phyloP scores from a whole-genome alignment of 1,140 invertebrate species.

The Papilio polytes region DNA sequence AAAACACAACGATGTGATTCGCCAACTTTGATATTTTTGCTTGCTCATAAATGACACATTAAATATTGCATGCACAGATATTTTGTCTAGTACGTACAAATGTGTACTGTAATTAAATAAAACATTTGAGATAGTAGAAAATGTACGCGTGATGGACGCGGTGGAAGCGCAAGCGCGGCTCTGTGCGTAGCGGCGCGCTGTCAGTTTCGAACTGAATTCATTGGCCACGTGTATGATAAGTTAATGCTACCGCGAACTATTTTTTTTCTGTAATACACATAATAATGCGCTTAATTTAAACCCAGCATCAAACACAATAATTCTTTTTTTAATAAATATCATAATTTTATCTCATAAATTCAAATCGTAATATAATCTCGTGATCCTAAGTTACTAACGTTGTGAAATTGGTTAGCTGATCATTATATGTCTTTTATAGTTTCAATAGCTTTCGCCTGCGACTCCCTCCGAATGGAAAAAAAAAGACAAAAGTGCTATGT shows the following conservation, averaged over 20 bases:
- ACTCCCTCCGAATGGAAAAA: no score
- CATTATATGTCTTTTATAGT: no score
- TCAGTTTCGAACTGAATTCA: slow-evolving; percentile 43
- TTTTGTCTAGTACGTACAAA: neutral
- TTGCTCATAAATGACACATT: slow-evolving; percentile 1
- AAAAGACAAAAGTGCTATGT: no score
- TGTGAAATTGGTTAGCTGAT: no score
- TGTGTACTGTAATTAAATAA: slow-evolving; percentile 1
- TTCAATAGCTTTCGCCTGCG: no score
- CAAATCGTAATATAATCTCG: no score
- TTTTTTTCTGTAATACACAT: slow-evolving; percentile 7
- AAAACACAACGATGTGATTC: neutral
- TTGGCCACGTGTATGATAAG: slow-evolving; percentile 23
- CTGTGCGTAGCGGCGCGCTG: slow-evolving; percentile 47
- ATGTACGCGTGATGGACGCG: neutral
- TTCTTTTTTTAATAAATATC: no score
- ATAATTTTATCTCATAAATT: no score
- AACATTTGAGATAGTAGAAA: neutral
- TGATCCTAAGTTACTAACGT: no score
- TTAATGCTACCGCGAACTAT: slow-evolving; percentile 20
- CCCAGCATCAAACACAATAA: no score
- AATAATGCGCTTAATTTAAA: neutral
- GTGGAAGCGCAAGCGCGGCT: slow-evolving; percentile 1
- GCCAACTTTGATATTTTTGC: neutral
- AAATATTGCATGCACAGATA: neutral